phyloP scores from a whole-genome alignment of 1,140 invertebrate genomes.

The Heliconius nattereri region DNA sequence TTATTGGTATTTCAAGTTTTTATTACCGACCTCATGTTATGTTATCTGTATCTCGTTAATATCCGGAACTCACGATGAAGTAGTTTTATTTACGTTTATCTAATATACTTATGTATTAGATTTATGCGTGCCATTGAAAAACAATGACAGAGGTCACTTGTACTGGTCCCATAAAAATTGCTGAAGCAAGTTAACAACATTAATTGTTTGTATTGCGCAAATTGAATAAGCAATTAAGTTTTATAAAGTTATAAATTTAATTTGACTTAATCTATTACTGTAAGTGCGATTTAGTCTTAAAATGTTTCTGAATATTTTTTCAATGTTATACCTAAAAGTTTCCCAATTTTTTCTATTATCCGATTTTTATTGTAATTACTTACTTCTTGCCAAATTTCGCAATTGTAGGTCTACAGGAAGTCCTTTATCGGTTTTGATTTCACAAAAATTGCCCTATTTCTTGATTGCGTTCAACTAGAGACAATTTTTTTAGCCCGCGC shows the following conservation, averaged over 20 bases:
- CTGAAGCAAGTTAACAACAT: constrained; percentile 18
- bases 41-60: constrained; percentile 34
- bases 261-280: neutral
- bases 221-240: neutral
- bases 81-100: constrained; percentile 31
- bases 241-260: neutral
- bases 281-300: too few species aligned
- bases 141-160: constrained; percentile 25
- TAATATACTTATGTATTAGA: constrained; percentile 22
- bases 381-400: too few species aligned
- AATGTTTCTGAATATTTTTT: too few species aligned
- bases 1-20: neutral
- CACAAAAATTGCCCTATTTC: too few species aligned
- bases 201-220: constrained; percentile 6
- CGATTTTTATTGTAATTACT: too few species aligned
- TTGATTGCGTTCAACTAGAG: too few species aligned
- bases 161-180: constrained; percentile 28
- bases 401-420: too few species aligned
- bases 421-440: too few species aligned
- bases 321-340: too few species aligned
- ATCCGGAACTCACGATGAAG: constrained; percentile 52
- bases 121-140: constrained; percentile 33
- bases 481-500: too few species aligned
- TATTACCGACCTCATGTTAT: constrained; percentile 14
- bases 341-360: too few species aligned